Base-by-base conservation (phyloP, 2,797 vertebrate genomes). In the Rhinichthys osculus region DNA sequence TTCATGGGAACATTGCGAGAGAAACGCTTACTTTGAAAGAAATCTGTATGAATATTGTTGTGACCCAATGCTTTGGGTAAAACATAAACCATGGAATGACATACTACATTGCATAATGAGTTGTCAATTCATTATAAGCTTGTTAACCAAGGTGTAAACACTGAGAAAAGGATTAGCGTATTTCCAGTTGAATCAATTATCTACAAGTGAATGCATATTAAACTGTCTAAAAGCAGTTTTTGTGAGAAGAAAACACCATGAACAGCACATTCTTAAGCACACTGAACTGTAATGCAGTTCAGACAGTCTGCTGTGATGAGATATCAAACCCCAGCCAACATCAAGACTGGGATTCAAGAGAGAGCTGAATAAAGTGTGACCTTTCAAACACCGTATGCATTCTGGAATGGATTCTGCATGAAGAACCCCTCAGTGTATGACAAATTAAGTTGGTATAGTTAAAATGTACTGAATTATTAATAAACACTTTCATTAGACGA, bases 171-270 rank as follows among this genome's bases (percentile, higher is more conserved):
- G 62, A 88, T 89, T 89, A 85, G 86, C 80, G 44, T 80, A 88
- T 86, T 86, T 79, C 67, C 89, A 91, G 88, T 79, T 52, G 40
- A 90, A 88, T 92, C 30, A 89, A 89, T 90, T 79, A 81, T 78
- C 88, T 89, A 78, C 87, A 83, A 59, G 83, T 42, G 70, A 66
- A 86, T 83, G 89, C 81, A 77, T 59, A 69, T 64, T 81, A 72
- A 85, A 90, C 82, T 88, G 87, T 83, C 83, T 54, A 71, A 77
- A 86, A 69, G 86, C 21, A 69, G 42, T 81, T 74, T 50, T 30
- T 40, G 16, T 73, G 76, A 59, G 72, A 82, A 82, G 82, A 86
- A 86, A 77, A 69, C 40, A 76, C 80, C 85, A 88, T 80, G 62
- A 86, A 89, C 86, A 83, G 77, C 78, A 85, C 62, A 79, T 85